A percentile compares a stretch with the other conserved stretches of the same genome.
Evolutionary conservation across 2,113 vertebrate species (phyloP).

Genomic region (Bucco capensis): DNA sequence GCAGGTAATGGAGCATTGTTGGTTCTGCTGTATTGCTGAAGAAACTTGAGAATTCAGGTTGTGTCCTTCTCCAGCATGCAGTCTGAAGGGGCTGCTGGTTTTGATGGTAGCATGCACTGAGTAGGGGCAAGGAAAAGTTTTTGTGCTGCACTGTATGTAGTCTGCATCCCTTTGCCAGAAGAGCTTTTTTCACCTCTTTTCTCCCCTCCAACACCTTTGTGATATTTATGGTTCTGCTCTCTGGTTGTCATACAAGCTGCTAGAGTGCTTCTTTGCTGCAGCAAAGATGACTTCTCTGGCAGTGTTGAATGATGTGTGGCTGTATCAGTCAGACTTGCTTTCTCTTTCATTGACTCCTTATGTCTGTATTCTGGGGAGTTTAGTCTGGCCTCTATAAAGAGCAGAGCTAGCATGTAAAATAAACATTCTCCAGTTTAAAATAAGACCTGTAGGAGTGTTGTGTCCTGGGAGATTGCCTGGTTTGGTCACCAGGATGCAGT

Average conservation of each 20-base stretch:
- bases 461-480: background rate
- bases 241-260: background rate
- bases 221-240: background rate
- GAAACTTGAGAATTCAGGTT: background rate
- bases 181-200: background rate
- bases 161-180: background rate
- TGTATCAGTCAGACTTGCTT: background rate
- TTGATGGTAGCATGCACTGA: fast-evolving
- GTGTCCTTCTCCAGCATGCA: background rate
- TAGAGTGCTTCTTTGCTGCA: background rate
- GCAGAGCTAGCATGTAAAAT: background rate
- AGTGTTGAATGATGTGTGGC: background rate
- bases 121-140: background rate
- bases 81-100: background rate
- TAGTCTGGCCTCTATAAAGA: background rate
- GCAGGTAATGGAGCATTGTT: background rate
- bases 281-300: background rate
- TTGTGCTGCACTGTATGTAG: background rate
- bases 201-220: background rate
- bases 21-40: background rate
- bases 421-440: background rate
- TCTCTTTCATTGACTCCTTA: background rate
- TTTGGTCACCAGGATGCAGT: background rate
- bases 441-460: background rate
- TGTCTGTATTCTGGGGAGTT: background rate